Conservation (phyloP, 1,140 invertebrate species). For the Eubasilissa regina region DNA sequence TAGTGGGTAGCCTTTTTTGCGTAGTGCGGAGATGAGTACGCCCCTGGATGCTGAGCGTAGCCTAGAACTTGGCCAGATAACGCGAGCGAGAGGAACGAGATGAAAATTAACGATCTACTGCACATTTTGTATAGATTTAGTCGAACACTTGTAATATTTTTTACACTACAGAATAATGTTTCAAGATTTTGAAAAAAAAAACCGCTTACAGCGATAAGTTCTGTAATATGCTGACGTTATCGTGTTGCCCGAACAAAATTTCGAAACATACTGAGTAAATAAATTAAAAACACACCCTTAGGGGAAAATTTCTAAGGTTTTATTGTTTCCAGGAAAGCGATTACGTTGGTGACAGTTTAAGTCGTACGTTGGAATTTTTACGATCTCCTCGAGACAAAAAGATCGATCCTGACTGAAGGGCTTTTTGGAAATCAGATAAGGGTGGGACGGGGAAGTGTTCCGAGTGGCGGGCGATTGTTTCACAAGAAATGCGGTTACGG, state of each 20-base stretch:
- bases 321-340: conserved; percentile 12
- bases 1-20: conserved; percentile 67
- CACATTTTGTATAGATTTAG: neutral
- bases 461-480: conserved; percentile 6
- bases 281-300: no score
- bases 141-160: no score
- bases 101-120: neutral
- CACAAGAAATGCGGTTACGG: conserved; percentile 51
- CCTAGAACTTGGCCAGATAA: conserved; percentile 8
- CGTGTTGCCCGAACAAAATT: no score
- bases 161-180: no score
- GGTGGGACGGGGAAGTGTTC: conserved; percentile 10
- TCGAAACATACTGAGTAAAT: no score
- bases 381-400: no score
- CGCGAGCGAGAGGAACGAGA: neutral
- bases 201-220: no score
- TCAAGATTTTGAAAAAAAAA: no score
- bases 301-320: neutral
- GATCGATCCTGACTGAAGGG: neutral
- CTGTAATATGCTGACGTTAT: no score
- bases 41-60: conserved; percentile 67
- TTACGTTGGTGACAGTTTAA: neutral
- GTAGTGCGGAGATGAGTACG: conserved; percentile 71
- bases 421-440: conserved; percentile 36
- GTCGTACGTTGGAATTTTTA: no score